These are phyloP conservation scores for Chaetorhynchus papuensis DNA, from an alignment of 2,113 vertebrate species.

Conservation along the genomic window DNA sequence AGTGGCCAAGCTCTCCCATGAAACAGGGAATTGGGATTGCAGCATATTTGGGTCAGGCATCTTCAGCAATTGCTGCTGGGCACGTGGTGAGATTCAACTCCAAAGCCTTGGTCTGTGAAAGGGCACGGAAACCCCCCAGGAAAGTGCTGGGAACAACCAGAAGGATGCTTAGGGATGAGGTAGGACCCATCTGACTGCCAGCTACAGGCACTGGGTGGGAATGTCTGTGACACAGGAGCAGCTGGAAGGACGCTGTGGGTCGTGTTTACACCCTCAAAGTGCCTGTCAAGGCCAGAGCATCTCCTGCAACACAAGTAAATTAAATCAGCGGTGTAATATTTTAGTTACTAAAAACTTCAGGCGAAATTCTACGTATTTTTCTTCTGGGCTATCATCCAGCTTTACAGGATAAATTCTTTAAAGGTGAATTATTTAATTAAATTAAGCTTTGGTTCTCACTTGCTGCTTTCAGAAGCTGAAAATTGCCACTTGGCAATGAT, in stretches of 20 bases:
- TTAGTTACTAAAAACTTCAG: conserved; percentile 35
- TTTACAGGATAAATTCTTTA: conserved; percentile 5
- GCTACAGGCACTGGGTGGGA: background rate
- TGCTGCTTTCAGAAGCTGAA: conserved; percentile 26
- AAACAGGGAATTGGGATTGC: background rate
- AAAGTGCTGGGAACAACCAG: background rate
- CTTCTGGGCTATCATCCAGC: conserved; percentile 27
- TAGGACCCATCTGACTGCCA: background rate
- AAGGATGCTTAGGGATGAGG: background rate
- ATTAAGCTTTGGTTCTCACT: background rate
- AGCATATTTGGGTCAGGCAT: background rate
- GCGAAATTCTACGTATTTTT: background rate
- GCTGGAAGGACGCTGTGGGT: background rate
- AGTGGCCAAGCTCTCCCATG: background rate
- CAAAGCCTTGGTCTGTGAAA: background rate
- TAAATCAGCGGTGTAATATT: background rate
- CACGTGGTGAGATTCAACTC: accelerated
- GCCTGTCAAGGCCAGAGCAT: background rate
- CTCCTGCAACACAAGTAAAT: background rate
- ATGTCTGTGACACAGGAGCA: background rate
- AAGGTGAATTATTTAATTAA: conserved; percentile 44
- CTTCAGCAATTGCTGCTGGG: accelerated
- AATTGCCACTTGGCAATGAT: conserved; percentile 6
- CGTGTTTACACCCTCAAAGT: background rate
- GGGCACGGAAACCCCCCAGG: background rate